A percentile compares a stretch with the other conserved stretches of the same genome.
phyloP scores from a whole-genome alignment of 2,113 vertebrate genomes.

The Xiphophorus hellerii region DNA sequence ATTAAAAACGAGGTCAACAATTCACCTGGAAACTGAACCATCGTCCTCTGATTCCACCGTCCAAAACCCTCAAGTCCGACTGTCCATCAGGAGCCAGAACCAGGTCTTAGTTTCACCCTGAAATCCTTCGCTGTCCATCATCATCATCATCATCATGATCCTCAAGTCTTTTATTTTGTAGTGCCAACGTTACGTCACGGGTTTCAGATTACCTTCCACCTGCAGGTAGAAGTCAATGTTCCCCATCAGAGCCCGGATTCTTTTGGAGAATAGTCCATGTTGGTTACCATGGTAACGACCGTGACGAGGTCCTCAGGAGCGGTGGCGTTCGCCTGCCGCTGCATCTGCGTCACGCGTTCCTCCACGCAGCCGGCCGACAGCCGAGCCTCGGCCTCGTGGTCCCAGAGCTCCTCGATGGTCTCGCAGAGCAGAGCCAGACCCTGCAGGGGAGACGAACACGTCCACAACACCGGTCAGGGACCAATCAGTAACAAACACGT shows the following conservation, averaged over 20 bases:
- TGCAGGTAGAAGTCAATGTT: background rate
- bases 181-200: background rate
- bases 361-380: slow-evolving; percentile 96
- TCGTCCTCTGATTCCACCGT: background rate
- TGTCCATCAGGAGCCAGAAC: background rate
- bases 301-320: slow-evolving; percentile 97
- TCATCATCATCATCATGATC: background rate
- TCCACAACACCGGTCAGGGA: background rate
- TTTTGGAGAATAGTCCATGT: slow-evolving; percentile 98
- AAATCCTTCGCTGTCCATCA: too few species aligned
- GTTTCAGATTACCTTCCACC: background rate
- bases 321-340: slow-evolving; percentile 90
- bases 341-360: slow-evolving; percentile 96
- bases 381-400: slow-evolving; percentile 96
- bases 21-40: background rate
- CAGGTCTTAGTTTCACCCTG: too few species aligned
- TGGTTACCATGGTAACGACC: slow-evolving; percentile 98
- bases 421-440: slow-evolving; percentile 98
- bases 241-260: slow-evolving; percentile 96
- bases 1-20: background rate
- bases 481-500: background rate
- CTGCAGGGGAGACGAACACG: slow-evolving; percentile 65
- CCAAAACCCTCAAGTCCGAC: background rate
- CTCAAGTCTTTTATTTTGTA: background rate
- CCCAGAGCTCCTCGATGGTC: slow-evolving; percentile 98